Conservation (phyloP, 2,797 vertebrate species). For the Ceyx erithaca region DNA sequence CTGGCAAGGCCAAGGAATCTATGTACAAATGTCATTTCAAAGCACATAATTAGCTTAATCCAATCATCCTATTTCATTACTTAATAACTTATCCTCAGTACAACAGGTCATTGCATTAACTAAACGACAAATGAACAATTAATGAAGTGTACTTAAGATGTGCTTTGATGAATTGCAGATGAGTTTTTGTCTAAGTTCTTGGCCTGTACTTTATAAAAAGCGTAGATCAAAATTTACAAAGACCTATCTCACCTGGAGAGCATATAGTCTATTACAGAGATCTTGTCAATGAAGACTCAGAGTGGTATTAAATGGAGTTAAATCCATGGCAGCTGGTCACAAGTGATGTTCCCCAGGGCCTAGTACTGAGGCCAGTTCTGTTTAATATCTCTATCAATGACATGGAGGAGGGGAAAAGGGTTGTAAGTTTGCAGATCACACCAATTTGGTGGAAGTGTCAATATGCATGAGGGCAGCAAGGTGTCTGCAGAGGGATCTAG, state of each 20-base stretch:
- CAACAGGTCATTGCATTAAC: constrained; percentile 32
- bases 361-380: no score
- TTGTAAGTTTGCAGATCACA: no score
- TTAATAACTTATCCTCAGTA: constrained; percentile 42
- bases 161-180: not conserved
- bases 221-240: not conserved
- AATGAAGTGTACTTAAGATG: not conserved
- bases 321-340: no score
- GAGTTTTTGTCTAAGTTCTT: not conserved
- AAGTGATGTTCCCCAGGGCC: no score
- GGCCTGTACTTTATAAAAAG: not conserved
- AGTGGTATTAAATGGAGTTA: no score
- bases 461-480: no score
- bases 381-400: no score
- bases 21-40: constrained; percentile 27
- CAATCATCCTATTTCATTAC: constrained; percentile 33
- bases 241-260: not conserved
- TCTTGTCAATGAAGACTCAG: not conserved
- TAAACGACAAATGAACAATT: not conserved
- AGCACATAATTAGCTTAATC: constrained; percentile 54
- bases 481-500: no score
- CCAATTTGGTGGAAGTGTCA: no score
- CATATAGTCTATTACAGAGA: accelerated
- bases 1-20: constrained; percentile 1
- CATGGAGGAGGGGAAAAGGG: no score